These are phyloP conservation scores for Pithys albifrons DNA, from an alignment of 2,113 vertebrate genomes.

Conservation along the genomic window DNA sequence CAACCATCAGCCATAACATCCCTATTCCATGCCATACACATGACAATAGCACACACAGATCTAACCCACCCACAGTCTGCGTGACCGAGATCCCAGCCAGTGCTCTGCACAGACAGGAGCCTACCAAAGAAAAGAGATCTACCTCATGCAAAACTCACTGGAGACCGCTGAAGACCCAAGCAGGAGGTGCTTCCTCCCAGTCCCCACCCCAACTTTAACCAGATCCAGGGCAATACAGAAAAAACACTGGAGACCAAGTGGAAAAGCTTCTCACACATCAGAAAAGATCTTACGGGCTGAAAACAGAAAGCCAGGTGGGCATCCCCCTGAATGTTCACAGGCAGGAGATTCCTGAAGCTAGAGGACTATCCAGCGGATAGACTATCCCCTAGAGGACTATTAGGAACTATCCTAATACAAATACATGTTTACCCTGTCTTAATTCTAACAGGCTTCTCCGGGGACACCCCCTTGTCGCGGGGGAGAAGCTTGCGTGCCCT, in stretches of 20 bases:
- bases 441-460: not conserved
- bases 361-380: not conserved
- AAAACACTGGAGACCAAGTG: not conserved
- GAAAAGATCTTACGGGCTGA: not conserved
- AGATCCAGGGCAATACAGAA: not conserved
- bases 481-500: too few species aligned
- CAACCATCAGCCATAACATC: not conserved
- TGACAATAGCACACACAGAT: fast-evolving
- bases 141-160: not conserved
- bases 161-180: not conserved
- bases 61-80: fast-evolving
- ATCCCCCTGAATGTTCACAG: not conserved
- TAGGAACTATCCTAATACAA: not conserved
- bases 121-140: not conserved
- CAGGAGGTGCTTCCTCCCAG: not conserved
- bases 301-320: not conserved
- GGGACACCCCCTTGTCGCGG: too few species aligned
- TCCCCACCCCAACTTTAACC: not conserved
- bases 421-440: not conserved
- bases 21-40: not conserved
- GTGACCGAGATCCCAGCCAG: not conserved
- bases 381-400: too few species aligned
- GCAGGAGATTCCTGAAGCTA: not conserved
- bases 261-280: not conserved
- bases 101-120: not conserved